These are phyloP conservation scores for Scaptomyza flava DNA, from an alignment of 2,888 invertebrate genomes.

Conservation along the genomic window DNA sequence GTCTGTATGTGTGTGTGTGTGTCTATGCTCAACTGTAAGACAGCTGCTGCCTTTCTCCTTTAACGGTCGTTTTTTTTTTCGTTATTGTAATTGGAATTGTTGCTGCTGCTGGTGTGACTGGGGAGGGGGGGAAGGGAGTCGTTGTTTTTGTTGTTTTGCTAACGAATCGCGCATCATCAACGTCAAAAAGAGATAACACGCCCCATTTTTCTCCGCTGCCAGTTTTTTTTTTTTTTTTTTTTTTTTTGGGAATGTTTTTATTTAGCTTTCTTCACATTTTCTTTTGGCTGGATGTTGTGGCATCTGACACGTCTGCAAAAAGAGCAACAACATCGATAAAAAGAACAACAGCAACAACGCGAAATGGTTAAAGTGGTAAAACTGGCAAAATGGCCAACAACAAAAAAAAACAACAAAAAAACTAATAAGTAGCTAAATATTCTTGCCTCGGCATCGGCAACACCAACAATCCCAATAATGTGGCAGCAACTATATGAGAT, in stretches of 20 bases:
- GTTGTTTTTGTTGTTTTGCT: conserved; percentile 24
- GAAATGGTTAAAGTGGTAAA: conserved; percentile 19
- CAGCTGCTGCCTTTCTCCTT: conserved; percentile 35
- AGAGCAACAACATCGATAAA: conserved; percentile 31
- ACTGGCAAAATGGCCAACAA: conserved; percentile 36
- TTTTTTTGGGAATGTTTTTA: conserved; percentile 5
- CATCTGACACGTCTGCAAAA: conserved; percentile 43
- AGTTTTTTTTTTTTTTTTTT: conserved; percentile 13
- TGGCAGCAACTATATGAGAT: too few species aligned
- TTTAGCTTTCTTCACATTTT: conserved; percentile 7
- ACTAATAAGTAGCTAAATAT: conserved; percentile 63
- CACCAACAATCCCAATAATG: conserved; percentile 31
- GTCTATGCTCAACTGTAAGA: conserved; percentile 16
- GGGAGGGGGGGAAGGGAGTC: conserved; percentile 7
- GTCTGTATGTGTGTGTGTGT: neutral
- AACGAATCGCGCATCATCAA: conserved; percentile 65
- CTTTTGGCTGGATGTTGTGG: conserved; percentile 8
- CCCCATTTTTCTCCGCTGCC: conserved; percentile 69
- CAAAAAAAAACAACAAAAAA: conserved; percentile 15
- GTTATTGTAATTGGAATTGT: conserved; percentile 10
- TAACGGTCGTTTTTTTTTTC: conserved; percentile 20
- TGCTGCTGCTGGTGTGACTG: conserved; percentile 8
- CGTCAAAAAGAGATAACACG: conserved; percentile 72
- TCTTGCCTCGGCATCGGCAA: conserved; percentile 10
- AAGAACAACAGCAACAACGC: conserved; percentile 18